Evolutionary conservation across 2,888 invertebrate genomes (phyloP), one percentile per base, ranked within the genome.

Genomic region (Latrodectus elegans): DNA sequence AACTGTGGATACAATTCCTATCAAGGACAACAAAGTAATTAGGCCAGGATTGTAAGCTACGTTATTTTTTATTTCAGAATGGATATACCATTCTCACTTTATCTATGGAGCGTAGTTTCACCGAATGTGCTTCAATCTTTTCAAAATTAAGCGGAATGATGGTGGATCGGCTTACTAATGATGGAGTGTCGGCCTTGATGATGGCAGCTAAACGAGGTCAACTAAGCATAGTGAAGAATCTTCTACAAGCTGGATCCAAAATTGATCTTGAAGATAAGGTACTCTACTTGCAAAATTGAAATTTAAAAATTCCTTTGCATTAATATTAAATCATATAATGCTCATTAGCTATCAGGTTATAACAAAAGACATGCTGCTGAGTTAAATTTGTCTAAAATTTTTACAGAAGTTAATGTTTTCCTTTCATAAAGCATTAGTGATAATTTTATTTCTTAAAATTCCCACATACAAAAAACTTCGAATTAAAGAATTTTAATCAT

Each of bases 191-290:
- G n/a, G 73, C 85, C 14, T 38, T 85, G 14, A 85, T 85, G 79
- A 15, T 85, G 38, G 85, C 85, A 0, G 79, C 71, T 10, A n/a
- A 14, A 22, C 38, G 70, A 26, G 64, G 79, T 0, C 74, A 79
- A 11, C 14, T 14, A 10, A 73, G 74, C 10, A 79, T 51, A 1
- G 71, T 79, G 0, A 38, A 65, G n/a, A 53, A 68, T 12, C 70
- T 85, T 6, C 22, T 85, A 1, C 70, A 22, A 1, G n/a, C 67
- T 0, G 70, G 79, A 6, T 65, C 79, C 8, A 60, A 79, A 17
- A 49, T 85, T 12, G 17, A 68, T 1, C 65, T 85, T 52, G 85
- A 85, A 68, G 79, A 79, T 38, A 85, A 74, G 70, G 85, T 85
- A 73, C 17, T 38, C 17, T 38, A 38, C 38, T 38, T 38, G 1